Base-by-base conservation (phyloP, 2,797 vertebrate genomes). In the Spea hammondii region DNA sequence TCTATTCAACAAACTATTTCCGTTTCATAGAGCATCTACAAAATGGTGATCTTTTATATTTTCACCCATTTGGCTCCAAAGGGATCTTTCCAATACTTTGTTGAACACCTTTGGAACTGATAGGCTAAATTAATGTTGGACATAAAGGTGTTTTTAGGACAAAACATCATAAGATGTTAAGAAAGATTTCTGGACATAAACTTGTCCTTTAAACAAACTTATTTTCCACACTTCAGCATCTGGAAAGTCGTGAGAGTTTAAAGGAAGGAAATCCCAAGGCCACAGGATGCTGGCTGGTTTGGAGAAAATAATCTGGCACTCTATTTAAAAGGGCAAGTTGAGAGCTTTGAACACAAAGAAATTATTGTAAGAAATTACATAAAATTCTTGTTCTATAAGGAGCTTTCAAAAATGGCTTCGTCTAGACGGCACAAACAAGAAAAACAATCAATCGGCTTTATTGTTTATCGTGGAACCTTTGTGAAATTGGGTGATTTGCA, bases 331-430 rank as follows among this genome's bases (percentile, higher is more conserved):
- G 11, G 62, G 69, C 55, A 79, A 48, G 50, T 65, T 32, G 10
- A 5, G 45, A 14, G 46, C n/a, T 65, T 48, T 60, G 47, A 48
- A 64, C 14, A 76, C 74, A 81, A 81, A 62, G 53, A 51, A 77
- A 71, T 66, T 45, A 76, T 14, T 71, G 67, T 76, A 8, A 71
- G 46, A 66, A 72, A 49, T 45, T 45, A 77, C 69, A 72, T 53
- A 51, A 55, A 46, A 9, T 44, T 53, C 66, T 81, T 81, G 74
- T 81, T 76, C 54, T 62, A 10, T 76, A 81, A 81, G 69, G 5
- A 77, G 74, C 71, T 81, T 77, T 77, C 6, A n/a, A 4, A 47
- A 17, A 7, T 17, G 59, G 45, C n/a, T 4, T 9, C 4, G 46
- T 7, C 46, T 14, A 54, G 72, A 76, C 11, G 11, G 53, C 45